Evolutionary conservation across 1,140 invertebrate species (phyloP), one percentile per base, ranked within the genome.

Genomic region (Ridgeia piscesae): DNA sequence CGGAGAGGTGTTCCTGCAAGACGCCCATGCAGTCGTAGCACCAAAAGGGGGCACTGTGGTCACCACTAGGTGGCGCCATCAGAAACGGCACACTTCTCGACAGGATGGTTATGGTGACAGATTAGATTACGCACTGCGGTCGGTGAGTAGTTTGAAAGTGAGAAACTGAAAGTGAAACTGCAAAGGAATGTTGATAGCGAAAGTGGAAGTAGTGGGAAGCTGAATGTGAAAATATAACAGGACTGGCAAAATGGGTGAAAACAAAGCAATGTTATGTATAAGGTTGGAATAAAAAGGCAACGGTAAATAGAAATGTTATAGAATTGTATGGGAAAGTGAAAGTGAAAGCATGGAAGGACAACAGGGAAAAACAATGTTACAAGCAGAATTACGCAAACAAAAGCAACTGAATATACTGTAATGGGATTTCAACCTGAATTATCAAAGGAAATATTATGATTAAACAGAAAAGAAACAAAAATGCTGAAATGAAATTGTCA

Each of bases 1-100:
- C 91, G 34, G 31, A 58, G 14, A 92, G 27, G 48, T 92, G 91
- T 33, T 92, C 91, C 91, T 92, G 91, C 33, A 91, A 90, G 34
- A 90, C 2, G 89, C 89, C 17, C 27, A 77, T 31, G 58, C 17
- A 77, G 8, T 77, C 58, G 27, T 31, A 77, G 58, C 58, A 77
- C 58, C 58, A 77, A 8, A 6, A 42, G 42, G 42, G 42, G 42
- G 42, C 42, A 21, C 58, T 31, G 58, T 27, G 2, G 11, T 9
- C 58, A 77, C 58, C 58, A 77, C 58, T 77, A 77, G 58, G 58
- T 77, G 58, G 58, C 27, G 58, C 58, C 27, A 11, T 50, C 8
- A 77, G 58, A 21, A 31, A 77, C 27, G 58, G 58, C 4, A 77
- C 27, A 77, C 27, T 77, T 77, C 58, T 27, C 27, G 58, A 77